These are phyloP conservation scores for Branchipolynoe longqiensis DNA, from an alignment of 2,888 invertebrate genomes.

Conservation along the genomic window DNA sequence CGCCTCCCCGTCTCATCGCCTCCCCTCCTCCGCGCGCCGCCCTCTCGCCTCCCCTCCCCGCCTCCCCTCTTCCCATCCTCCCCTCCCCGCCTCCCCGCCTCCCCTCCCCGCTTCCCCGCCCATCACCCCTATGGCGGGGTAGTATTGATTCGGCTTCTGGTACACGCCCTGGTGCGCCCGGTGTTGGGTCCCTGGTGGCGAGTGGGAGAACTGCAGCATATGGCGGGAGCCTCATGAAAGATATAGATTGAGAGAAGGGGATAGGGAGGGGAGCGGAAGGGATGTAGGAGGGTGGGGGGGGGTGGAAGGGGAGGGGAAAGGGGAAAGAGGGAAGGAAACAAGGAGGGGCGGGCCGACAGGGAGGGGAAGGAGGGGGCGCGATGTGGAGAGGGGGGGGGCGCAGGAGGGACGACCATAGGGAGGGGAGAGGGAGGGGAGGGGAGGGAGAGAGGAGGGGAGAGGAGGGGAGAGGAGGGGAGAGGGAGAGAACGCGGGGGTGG, in stretches of 20 bases:
- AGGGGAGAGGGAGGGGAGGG: too few relatives aligned
- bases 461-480: too few relatives aligned
- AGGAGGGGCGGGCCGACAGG: too few relatives aligned
- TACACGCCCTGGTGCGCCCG: not conserved
- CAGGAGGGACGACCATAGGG: too few relatives aligned
- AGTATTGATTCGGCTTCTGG: conserved; percentile 42
- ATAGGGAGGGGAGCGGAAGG: not conserved
- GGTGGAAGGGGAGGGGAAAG: not conserved
- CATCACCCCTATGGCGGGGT: not conserved
- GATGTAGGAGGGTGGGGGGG: not conserved
- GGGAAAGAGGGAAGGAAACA: too few relatives aligned
- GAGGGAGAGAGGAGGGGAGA: too few relatives aligned
- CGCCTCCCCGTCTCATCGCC: not conserved
- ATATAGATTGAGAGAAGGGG: not conserved
- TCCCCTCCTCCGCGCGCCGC: not conserved
- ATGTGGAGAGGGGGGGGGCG: too few relatives aligned
- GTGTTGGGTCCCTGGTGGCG: not conserved
- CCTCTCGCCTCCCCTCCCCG: not conserved
- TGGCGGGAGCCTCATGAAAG: too few relatives aligned
- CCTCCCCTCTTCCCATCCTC: not conserved
- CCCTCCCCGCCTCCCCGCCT: not conserved
- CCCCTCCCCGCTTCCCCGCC: not conserved
- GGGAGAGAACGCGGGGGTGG: too few relatives aligned
- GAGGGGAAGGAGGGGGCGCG: too few relatives aligned
- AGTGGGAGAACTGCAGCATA: not conserved